phyloP scores from a whole-genome alignment of 2,888 invertebrate genomes.

The Notodonta dromedarius region DNA sequence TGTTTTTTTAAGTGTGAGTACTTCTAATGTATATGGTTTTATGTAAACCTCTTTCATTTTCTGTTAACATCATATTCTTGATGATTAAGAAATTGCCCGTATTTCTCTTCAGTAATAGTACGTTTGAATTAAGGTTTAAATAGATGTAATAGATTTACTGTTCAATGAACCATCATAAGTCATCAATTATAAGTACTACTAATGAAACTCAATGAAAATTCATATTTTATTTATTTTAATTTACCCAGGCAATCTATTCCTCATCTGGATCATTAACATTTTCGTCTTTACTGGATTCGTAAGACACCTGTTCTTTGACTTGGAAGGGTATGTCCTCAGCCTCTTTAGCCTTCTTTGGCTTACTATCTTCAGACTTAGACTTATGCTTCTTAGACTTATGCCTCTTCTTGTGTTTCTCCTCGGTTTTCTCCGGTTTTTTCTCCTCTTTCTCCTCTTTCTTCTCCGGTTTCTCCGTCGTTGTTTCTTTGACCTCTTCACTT shows the following conservation, averaged over 20 bases:
- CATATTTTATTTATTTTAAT: conserved; percentile 28
- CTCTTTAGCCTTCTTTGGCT: conserved; percentile 31
- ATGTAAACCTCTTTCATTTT: no score
- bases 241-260: conserved; percentile 40
- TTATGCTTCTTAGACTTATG: conserved; percentile 34
- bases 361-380: conserved; percentile 22
- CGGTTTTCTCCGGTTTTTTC: conserved; percentile 15
- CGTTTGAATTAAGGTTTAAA: no score
- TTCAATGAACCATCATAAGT: no score
- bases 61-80: no score
- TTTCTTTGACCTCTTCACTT: conserved; percentile 27
- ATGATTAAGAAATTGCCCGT: no score
- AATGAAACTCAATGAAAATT: conserved; percentile 22
- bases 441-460: conserved; percentile 32
- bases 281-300: conserved; percentile 73
- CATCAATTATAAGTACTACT: neutral
- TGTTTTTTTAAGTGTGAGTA: no score
- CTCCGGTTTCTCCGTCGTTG: conserved; percentile 30
- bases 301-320: conserved; percentile 48
- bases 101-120: no score
- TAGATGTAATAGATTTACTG: no score
- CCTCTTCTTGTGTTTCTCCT: conserved; percentile 31
- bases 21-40: no score
- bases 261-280: conserved; percentile 71
- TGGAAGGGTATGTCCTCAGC: conserved; percentile 21